Percentiles rank a stretch among this genome's conserved stretches.
Conservation (phyloP, 2,888 invertebrate genomes). For the Camptogramma bilineatum region DNA sequence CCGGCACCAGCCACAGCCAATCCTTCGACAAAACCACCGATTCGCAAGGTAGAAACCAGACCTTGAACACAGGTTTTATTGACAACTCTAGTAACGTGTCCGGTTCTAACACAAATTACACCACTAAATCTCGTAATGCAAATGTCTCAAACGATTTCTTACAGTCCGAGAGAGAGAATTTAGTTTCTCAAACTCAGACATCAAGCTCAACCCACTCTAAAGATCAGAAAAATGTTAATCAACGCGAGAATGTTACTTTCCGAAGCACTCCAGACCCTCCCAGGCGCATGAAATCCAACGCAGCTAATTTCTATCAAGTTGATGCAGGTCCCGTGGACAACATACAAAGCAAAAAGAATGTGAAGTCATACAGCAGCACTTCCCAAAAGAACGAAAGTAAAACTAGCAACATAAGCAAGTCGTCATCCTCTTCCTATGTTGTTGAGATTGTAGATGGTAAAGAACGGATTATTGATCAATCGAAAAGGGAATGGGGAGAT, state of each 20-base stretch:
- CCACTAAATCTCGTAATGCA: slow-evolving; percentile 68
- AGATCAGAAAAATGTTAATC: slow-evolving; percentile 61
- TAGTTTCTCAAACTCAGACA: slow-evolving; percentile 62
- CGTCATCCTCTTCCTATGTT: slow-evolving; percentile 87
- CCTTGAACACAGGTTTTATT: slow-evolving; percentile 77
- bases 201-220: slow-evolving; percentile 46
- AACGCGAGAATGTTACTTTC: slow-evolving; percentile 65
- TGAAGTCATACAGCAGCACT: slow-evolving; percentile 67
- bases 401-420: slow-evolving; percentile 84
- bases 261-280: slow-evolving; percentile 63
- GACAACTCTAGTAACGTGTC: slow-evolving; percentile 59
- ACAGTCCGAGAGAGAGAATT: slow-evolving; percentile 74
- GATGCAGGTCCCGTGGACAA: slow-evolving; percentile 59
- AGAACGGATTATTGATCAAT: slow-evolving; percentile 86
- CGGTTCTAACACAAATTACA: slow-evolving; percentile 58
- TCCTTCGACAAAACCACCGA: slow-evolving; percentile 72
- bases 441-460: slow-evolving; percentile 88
- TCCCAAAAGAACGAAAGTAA: slow-evolving; percentile 81
- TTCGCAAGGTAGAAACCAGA: slow-evolving; percentile 70
- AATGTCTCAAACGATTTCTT: slow-evolving; percentile 74
- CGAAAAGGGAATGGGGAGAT: slow-evolving; percentile 86
- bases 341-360: slow-evolving; percentile 48
- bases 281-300: slow-evolving; percentile 64
- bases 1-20: slow-evolving; percentile 72
- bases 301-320: slow-evolving; percentile 33